Evolutionary conservation across 1,140 invertebrate species (phyloP), one percentile per base, ranked within the genome.

Genomic region (Aphaenogaster ashmeadi): DNA sequence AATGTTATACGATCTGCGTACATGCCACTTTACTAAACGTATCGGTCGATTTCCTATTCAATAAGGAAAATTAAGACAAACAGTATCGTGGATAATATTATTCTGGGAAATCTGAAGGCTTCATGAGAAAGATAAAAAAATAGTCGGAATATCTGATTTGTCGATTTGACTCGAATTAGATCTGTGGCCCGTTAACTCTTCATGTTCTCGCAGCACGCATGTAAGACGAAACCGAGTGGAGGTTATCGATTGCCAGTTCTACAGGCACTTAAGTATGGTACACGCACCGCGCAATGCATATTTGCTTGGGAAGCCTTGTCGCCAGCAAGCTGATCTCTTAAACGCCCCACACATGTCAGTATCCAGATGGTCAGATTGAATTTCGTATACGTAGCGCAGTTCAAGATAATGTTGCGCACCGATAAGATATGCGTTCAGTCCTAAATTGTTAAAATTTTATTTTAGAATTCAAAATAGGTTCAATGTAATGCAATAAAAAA

Each of bases 271-370:
- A 41, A 85, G 71, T 78, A 75, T 18, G n/a, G 27, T 47, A 18
- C 71, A 74, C 27, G 69, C 83, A 52, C 41, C 36, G 72, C 72
- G 81, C 69, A 50, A 69, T 54, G 50, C 52, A 54, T 72, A 86
- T 89, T 74, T 75, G 77, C 77, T 72, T 58, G 41, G 52, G 44
- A 54, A 62, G 18, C 36, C 67, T 72, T 81, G 78, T 69, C 18
- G n/a, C 50, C 33, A 54, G 71, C 52, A 52, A 79, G 56, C 71
- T 87, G 86, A 90, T 90, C 88, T 89, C 80, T 87, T 85, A 54
- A 52, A 71, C 18, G 88, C 56, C 52, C 50, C 8, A 60, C 58
- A 83, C 72, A 38, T 58, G 60, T 69, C 33, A 72, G 58, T 44
- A 38, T n/a, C 54, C 62, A 69, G 78, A 50, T 88, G 54, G 50